A percentile compares a stretch with the other conserved stretches of the same genome.
phyloP scores from a whole-genome alignment of 2,888 invertebrate species.

The Boloria selene region DNA sequence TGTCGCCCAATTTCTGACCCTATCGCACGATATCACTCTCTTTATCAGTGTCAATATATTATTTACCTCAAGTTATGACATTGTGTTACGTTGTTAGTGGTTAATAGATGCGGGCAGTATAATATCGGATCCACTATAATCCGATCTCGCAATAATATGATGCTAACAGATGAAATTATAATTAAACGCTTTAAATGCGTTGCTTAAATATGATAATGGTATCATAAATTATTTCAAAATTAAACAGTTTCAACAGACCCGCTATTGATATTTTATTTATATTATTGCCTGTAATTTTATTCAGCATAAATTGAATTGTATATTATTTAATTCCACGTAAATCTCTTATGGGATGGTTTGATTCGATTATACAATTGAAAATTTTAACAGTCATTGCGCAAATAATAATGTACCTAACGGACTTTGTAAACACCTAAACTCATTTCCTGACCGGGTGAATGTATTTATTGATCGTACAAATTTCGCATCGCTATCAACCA shows the following conservation, averaged over 20 bases:
- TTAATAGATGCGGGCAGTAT: slow-evolving; percentile 34
- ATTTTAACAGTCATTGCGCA: too few relatives aligned
- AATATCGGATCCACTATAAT: slow-evolving; percentile 27
- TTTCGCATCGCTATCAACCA: too few relatives aligned
- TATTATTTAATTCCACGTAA: not conserved
- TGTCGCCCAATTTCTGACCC: too few relatives aligned
- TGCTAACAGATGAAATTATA: slow-evolving; percentile 22
- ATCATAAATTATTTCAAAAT: slow-evolving; percentile 32
- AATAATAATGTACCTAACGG: too few relatives aligned
- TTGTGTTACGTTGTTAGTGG: slow-evolving; percentile 11
- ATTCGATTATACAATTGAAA: too few relatives aligned
- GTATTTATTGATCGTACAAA: too few relatives aligned
- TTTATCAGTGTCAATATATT: too few relatives aligned
- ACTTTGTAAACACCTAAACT: too few relatives aligned
- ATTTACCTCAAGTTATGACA: too few relatives aligned
- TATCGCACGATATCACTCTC: too few relatives aligned
- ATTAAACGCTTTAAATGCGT: slow-evolving; percentile 27
- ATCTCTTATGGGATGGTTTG: not conserved
- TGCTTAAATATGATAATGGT: slow-evolving; percentile 26
- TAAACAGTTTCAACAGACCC: slow-evolving; percentile 23
- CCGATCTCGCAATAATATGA: slow-evolving; percentile 31
- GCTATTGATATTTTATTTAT: slow-evolving; percentile 2
- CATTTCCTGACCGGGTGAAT: too few relatives aligned
- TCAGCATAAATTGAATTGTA: slow-evolving; percentile 6
- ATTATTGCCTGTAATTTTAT: not conserved